Base-by-base conservation (phyloP, 2,888 invertebrate genomes). In the Stenotaenia linearis region DNA sequence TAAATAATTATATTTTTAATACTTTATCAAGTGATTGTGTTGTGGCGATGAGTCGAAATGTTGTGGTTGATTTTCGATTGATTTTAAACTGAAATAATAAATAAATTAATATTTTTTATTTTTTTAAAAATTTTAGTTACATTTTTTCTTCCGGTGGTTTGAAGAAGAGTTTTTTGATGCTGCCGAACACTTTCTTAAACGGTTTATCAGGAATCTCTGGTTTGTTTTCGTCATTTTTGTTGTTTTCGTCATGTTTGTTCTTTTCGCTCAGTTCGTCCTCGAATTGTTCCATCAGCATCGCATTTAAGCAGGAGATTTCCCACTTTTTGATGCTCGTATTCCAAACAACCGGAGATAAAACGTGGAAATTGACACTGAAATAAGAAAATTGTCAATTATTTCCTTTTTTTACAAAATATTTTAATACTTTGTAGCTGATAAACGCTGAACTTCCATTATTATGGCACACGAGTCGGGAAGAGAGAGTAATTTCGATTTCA, bases 401-500 rank as follows among this genome's bases (percentile, higher is more conserved):
- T 28, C 21, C 4, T 35, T 21, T 23, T n/a, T 9, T 28, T 23
- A 32, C 10, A 21, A 35, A 15, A 15, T n/a, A 21, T 25, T 25
- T 28, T 28, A 28, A 5, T 32, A 80, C 80, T 18, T 69, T n/a
- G 79, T 40, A 6, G 50, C 56, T 45, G 80, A 75, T 35, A 76
- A 35, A 35, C 56, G 75, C 32, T 80, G 80, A n/a, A 80, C 56
- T 50, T 76, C 28, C 21, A 69, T 37, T 28, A 80, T 79, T 12
- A 79, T 18, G 9, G 37, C 21, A 30, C 76, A 79, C 18, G 35
- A 50, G 28, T 80, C 80, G 4, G n/a, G 28, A 21, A 32, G 5
- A 7, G 15, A 9, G 1, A 80, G 35, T 37, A 80, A 77, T 18
- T 35, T 23, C 30, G 35, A 35, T 69, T 50, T 56, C 5, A 79